phyloP scores from a whole-genome alignment of 2,797 vertebrate genomes.

The Chanos chanos region DNA sequence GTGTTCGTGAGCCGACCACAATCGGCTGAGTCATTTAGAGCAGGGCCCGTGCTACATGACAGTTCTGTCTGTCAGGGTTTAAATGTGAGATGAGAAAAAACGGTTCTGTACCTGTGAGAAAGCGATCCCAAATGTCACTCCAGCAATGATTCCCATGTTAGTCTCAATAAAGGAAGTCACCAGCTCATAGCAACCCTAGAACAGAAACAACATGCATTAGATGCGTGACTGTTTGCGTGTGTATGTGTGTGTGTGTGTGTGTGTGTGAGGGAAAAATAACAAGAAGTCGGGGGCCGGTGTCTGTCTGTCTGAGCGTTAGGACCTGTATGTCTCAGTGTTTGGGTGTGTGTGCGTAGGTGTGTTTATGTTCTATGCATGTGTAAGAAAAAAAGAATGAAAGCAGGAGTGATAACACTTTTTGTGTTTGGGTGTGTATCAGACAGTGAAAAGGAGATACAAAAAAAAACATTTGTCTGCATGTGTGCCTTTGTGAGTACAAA shows the following conservation, averaged over 20 bases:
- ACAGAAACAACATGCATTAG: neutral
- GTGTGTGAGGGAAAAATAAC: neutral
- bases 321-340: neutral
- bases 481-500: too few relatives aligned
- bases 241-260: neutral
- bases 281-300: too few relatives aligned
- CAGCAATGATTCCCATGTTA: slow-evolving; percentile 95
- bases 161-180: slow-evolving; percentile 91
- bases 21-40: too few relatives aligned
- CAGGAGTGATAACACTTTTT: too few relatives aligned
- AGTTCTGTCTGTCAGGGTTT: too few relatives aligned
- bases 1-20: too few relatives aligned
- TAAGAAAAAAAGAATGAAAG: too few relatives aligned
- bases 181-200: slow-evolving; percentile 90
- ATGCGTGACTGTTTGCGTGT: neutral
- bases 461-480: too few relatives aligned
- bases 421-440: too few relatives aligned
- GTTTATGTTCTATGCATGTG: too few relatives aligned
- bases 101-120: slow-evolving; percentile 84
- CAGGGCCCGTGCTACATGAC: too few relatives aligned
- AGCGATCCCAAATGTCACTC: slow-evolving; percentile 91
- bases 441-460: too few relatives aligned
- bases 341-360: neutral
- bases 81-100: neutral
- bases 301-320: neutral